Percentiles rank a stretch among this genome's conserved stretches.
These are phyloP conservation scores for Meriones psammophilus DNA, from an alignment of 2,797 vertebrate genomes.

Conservation along the genomic window DNA sequence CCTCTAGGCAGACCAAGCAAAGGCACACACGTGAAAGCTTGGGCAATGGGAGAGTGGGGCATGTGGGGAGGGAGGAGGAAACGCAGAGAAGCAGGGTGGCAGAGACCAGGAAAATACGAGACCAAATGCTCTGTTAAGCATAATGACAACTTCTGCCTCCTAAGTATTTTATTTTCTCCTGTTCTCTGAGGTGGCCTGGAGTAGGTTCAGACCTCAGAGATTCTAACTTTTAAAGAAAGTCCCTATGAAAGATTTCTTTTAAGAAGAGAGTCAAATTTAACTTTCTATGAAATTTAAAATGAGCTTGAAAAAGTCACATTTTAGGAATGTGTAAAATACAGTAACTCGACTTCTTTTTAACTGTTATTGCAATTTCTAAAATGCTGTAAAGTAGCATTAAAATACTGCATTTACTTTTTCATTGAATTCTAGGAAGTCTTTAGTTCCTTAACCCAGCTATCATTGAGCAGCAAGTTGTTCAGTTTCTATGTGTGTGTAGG, in stretches of 20 bases:
- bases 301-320: slow-evolving; percentile 11
- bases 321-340: not conserved
- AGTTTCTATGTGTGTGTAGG: too few relatives aligned
- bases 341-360: not conserved
- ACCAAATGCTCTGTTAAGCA: not conserved
- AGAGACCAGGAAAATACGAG: not conserved
- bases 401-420: not conserved
- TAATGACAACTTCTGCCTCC: not conserved
- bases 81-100: not conserved
- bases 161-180: not conserved
- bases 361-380: not conserved
- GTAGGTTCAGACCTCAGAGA: not conserved
- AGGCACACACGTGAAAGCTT: not conserved
- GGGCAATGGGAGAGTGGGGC: not conserved
- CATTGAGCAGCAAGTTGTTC: too few relatives aligned
- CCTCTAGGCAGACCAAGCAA: not conserved
- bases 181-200: not conserved
- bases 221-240: not conserved
- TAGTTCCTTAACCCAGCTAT: too few relatives aligned
- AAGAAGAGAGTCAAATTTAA: not conserved
- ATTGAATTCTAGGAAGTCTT: too few relatives aligned
- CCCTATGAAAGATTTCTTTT: not conserved
- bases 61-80: accelerated
- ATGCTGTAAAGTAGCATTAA: not conserved
- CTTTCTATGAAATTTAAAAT: slow-evolving; percentile 35